Conservation (phyloP, 2,797 vertebrate genomes). For the Alca torda region DNA sequence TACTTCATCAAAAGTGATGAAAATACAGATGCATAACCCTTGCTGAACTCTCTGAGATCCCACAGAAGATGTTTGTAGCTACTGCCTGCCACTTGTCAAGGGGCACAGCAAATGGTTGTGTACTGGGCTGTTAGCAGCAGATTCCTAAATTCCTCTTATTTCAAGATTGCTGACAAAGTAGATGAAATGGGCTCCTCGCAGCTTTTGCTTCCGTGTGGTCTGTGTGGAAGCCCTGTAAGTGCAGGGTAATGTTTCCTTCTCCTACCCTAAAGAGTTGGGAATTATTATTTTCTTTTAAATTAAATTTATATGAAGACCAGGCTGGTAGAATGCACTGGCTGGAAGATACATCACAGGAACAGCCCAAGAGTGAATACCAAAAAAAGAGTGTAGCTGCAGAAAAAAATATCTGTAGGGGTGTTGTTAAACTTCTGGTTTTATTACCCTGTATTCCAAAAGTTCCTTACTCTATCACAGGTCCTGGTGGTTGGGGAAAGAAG, state of each 20-base stretch:
- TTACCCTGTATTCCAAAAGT: not conserved
- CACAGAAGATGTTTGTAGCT: not conserved
- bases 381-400: not conserved
- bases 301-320: not conserved
- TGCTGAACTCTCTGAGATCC: not conserved
- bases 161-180: not conserved
- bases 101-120: not conserved
- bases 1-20: constrained; percentile 7
- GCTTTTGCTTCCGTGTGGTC: not conserved
- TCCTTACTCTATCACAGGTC: not conserved
- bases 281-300: not conserved
- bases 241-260: not conserved
- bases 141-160: not conserved
- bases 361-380: not conserved
- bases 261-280: not conserved
- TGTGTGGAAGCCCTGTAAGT: not conserved
- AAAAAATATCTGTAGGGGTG: not conserved
- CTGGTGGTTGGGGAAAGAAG: not conserved
- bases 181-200: not conserved
- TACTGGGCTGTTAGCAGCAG: not conserved
- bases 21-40: not conserved
- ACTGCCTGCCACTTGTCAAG: not conserved
- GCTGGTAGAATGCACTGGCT: not conserved
- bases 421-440: not conserved
- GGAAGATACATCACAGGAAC: not conserved